Conservation (phyloP, 92 coral and sea anemone genomes). For the Diadumene lineata region DNA sequence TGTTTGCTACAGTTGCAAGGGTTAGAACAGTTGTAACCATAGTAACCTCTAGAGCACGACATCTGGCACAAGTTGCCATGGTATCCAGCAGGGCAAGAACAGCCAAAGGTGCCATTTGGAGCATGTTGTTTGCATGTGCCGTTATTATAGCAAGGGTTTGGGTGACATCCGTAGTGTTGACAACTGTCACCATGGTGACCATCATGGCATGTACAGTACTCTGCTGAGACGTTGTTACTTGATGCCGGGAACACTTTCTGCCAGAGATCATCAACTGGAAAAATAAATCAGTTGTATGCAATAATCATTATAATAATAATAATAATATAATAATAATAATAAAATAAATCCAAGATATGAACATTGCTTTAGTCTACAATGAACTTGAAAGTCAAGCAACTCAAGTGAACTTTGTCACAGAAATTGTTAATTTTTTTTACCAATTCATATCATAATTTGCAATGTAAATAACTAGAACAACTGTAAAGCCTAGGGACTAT, state of each 20-base stretch:
- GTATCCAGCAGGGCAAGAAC: conserved; percentile 75
- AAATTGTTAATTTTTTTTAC: no score
- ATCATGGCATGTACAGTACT: conserved; percentile 71
- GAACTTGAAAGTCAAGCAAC: no score
- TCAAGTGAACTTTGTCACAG: no score
- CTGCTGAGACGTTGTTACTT: conserved; percentile 6
- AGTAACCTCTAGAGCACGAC: conserved; percentile 79
- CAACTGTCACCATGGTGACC: conserved; percentile 98
- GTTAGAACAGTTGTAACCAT: conserved; percentile 76
- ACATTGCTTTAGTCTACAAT: no score
- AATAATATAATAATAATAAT: no score
- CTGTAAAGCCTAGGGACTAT: no score
- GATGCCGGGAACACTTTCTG: not conserved
- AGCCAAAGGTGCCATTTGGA: conserved; percentile 40
- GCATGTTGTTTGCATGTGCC: conserved; percentile 61
- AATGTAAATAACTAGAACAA: no score
- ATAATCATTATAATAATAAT: not conserved
- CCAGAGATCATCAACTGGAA: conserved; percentile 33
- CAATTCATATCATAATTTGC: no score
- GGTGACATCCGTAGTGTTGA: conserved; percentile 82
- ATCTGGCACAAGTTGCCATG: conserved; percentile 80
- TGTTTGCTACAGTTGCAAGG: conserved; percentile 65
- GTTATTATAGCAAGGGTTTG: conserved; percentile 84
- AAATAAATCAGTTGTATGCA: not conserved
- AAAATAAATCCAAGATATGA: no score